A percentile compares a stretch with the other conserved stretches of the same genome.
Evolutionary conservation across 2,113 vertebrate species (phyloP).

Genomic region (Acrocephalus kingi): DNA sequence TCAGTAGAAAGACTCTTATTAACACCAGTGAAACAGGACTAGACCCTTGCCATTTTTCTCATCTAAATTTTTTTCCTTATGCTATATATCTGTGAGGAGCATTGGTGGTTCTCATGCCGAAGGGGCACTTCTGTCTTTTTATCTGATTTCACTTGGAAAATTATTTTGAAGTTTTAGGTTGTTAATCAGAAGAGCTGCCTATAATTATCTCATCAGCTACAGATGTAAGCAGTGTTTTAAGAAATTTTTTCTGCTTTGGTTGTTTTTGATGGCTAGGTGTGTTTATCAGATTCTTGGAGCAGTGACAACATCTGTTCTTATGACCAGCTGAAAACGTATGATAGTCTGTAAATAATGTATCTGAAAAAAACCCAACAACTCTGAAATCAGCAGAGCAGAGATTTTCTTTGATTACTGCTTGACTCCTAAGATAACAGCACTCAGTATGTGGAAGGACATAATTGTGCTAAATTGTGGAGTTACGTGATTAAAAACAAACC

Average conservation of each 20-base stretch:
- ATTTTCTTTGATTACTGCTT: neutral
- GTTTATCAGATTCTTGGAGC: neutral
- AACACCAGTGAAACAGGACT: neutral
- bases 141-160: neutral
- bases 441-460: neutral
- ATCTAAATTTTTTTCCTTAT: neutral
- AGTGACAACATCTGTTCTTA: neutral
- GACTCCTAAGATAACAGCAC: neutral
- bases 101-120: neutral
- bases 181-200: neutral
- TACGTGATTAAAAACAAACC: neutral
- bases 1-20: neutral
- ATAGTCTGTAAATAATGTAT: neutral
- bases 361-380: neutral
- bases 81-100: neutral
- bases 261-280: neutral
- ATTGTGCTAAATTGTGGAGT: neutral
- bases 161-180: neutral
- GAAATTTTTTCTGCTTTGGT: neutral
- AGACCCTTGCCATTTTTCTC: neutral
- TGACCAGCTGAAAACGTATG: neutral
- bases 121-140: neutral
- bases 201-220: neutral
- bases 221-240: neutral
- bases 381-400: neutral